Percentiles rank a stretch among this genome's conserved stretches.
These are phyloP conservation scores for Phoronis australis DNA, from an alignment of 2,888 invertebrate species.

Conservation along the genomic window DNA sequence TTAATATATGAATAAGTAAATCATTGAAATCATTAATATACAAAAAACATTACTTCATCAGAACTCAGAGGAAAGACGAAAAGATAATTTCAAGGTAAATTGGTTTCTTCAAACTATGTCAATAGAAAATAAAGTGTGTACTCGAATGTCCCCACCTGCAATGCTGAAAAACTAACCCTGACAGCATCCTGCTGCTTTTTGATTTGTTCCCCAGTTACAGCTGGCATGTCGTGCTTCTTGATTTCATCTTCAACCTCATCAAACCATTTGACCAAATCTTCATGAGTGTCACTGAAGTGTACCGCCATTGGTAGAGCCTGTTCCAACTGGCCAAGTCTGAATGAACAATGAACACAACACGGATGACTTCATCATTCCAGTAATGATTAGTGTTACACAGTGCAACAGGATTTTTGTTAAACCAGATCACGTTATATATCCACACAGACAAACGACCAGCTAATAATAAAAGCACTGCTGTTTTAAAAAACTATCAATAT, in stretches of 20 bases:
- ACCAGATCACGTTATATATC: too few relatives aligned
- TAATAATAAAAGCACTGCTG: too few relatives aligned
- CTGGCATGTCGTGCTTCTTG: conserved; percentile 82
- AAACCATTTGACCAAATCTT: conserved; percentile 81
- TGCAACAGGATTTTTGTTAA: too few relatives aligned
- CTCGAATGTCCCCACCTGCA: background rate
- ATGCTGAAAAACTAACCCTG: conserved; percentile 58
- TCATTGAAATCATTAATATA: background rate
- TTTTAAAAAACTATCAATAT: too few relatives aligned
- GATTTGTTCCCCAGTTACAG: conserved; percentile 81
- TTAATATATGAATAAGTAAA: too few relatives aligned
- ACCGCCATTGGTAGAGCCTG: conserved; percentile 92
- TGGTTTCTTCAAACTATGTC: background rate
- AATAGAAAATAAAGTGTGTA: background rate
- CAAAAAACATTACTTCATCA: background rate
- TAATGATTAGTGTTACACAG: too few relatives aligned
- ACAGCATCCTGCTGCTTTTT: conserved; percentile 92
- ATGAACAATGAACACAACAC: too few relatives aligned
- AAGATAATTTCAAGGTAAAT: background rate
- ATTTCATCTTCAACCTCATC: conserved; percentile 90
- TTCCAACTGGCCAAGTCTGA: conserved; percentile 85
- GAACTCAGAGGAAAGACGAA: background rate
- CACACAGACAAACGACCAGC: too few relatives aligned
- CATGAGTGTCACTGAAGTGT: conserved; percentile 91
- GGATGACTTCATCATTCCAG: too few relatives aligned